Percentiles rank a stretch among this genome's conserved stretches.
phyloP scores from a whole-genome alignment of 2,888 invertebrate genomes.

The Pocota personata region DNA sequence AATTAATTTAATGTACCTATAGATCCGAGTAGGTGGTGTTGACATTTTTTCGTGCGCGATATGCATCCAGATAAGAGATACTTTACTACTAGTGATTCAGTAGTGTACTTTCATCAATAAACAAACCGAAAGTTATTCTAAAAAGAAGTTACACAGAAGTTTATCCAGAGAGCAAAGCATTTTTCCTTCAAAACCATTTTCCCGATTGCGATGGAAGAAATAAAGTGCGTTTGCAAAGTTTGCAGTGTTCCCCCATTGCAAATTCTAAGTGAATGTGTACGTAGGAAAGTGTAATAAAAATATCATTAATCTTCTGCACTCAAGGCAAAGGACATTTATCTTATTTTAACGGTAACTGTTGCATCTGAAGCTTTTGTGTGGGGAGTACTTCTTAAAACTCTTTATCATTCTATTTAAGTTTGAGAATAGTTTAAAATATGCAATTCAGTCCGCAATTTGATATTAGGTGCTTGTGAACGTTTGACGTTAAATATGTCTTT shows the following conservation, averaged over 20 bases:
- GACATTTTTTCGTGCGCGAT: no score
- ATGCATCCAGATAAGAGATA: no score
- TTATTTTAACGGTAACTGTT: conserved; percentile 46
- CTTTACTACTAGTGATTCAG: no score
- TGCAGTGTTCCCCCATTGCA: neutral
- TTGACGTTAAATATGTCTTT: no score
- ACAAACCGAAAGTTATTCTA: no score
- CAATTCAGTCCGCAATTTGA: no score
- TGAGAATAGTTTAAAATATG: neutral
- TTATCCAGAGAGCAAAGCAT: neutral
- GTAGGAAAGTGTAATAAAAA: conserved; percentile 35
- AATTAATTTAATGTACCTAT: no score
- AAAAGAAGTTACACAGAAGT: no score
- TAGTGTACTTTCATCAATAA: no score
- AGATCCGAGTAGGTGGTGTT: neutral
- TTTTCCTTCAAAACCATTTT: neutral
- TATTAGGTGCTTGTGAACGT: no score
- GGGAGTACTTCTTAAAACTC: conserved; percentile 3
- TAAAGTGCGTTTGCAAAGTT: conserved; percentile 34
- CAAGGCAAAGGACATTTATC: conserved; percentile 35
- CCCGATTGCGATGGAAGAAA: neutral
- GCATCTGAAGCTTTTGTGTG: conserved; percentile 36
- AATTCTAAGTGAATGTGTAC: neutral
- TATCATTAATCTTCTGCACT: conserved; percentile 50
- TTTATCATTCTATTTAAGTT: conserved; percentile 5